A percentile compares a stretch with the other conserved stretches of the same genome.
These are phyloP conservation scores for Hylyphantes graminicola DNA, from an alignment of 1,140 invertebrate genomes.

Conservation along the genomic window DNA sequence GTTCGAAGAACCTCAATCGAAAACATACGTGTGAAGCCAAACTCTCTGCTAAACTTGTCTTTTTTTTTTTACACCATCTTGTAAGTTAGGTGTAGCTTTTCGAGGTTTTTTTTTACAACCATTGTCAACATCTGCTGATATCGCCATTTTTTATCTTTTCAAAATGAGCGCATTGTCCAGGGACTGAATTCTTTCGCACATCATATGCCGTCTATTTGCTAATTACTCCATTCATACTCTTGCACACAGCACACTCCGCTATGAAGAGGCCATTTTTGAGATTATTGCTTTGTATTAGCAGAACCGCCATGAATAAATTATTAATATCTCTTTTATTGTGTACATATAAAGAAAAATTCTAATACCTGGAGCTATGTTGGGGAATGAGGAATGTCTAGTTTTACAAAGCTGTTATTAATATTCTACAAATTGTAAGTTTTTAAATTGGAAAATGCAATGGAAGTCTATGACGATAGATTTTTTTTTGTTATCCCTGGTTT, in stretches of 20 bases:
- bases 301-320: conserved; percentile 7
- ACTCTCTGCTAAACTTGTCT: too few species aligned
- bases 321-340: conserved; percentile 11
- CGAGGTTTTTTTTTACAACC: not conserved
- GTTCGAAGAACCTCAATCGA: too few species aligned
- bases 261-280: conserved; percentile 1
- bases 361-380: conserved; percentile 27
- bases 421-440: too few species aligned
- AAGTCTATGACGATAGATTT: too few species aligned
- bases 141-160: conserved; percentile 11
- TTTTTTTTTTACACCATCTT: too few species aligned
- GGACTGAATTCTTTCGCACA: not conserved
- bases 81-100: too few species aligned
- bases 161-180: conserved; percentile 14
- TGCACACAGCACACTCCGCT: conserved; percentile 10
- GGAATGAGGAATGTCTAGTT: not conserved
- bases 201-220: conserved; percentile 12
- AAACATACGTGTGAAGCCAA: too few species aligned
- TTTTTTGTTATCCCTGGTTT: too few species aligned
- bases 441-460: too few species aligned
- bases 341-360: not conserved
- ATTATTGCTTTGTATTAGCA: conserved; percentile 16
- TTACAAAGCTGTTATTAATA: not conserved
- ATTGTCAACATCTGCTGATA: conserved; percentile 17
- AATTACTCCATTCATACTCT: conserved; percentile 22